Evolutionary conservation across 2,113 vertebrate species (phyloP), one percentile per base, ranked within the genome.

Genomic region (Istiophorus platypterus): DNA sequence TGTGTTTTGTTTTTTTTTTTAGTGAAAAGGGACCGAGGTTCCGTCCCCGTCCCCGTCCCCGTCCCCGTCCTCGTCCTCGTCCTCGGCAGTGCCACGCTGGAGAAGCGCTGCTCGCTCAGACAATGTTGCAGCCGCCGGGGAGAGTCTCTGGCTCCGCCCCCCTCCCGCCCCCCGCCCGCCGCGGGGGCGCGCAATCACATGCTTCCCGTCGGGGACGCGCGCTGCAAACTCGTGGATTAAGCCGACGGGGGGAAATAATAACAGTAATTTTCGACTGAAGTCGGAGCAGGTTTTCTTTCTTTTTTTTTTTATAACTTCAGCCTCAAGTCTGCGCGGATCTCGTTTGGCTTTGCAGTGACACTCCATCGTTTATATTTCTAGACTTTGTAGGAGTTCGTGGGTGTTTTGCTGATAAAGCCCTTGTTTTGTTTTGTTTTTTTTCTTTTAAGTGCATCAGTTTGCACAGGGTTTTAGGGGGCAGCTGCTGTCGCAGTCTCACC

Each of bases 151-250:
- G 20, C 85, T 70, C 84, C 85, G 63, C 84, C 76, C 42, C 14
- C 65, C 9, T 26, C 45, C 17, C 24, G 63, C 84, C 76, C 42
- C 14, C 65, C 9, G 29, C 45, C 17, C 24, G n/a, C n/a, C 7
- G 51, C 90, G 89, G 72, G 90, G 34, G 39, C 88, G 93, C 91
- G 93, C 92, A 92, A 72, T 93, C 93, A 94, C 94, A 89, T 93
- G 94, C 74, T 37, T 49, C 14, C 20, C 15, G 12, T 2, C 74
- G 84, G 5, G 91, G 26, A 57, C 91, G 86, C 88, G 92, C 89
- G 79, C 27, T 12, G 24, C 7, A 84, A 70, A 56, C 47, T 3
- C 0, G 10, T 22, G 7, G n/a, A 26, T 7, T 22, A 5, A 47
- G n/a, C 54, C 66, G 49, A 61, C 9, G n/a, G 14, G 14, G 2